Percentiles rank a stretch among this genome's conserved stretches.
Evolutionary conservation across 2,113 vertebrate species (phyloP).

Genomic region (Butorides virescens): DNA sequence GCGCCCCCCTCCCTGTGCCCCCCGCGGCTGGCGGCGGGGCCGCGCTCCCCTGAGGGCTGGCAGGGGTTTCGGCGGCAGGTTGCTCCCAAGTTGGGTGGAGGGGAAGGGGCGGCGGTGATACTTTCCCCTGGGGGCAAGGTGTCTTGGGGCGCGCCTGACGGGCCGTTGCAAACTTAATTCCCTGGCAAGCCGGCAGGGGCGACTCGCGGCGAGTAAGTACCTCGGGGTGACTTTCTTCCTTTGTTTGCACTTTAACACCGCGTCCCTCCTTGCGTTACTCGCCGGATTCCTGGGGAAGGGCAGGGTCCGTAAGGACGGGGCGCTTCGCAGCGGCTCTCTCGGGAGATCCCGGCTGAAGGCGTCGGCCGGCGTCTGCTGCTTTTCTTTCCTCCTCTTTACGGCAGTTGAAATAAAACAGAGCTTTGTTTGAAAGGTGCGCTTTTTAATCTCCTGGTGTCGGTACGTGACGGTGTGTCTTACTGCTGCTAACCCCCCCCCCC

Average conservation of each 20-base stretch:
- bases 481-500: accelerated
- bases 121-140: not conserved
- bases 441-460: not conserved
- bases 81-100: not conserved
- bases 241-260: not conserved
- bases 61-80: not conserved
- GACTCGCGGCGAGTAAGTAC: not conserved
- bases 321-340: not conserved
- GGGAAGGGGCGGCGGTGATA: not conserved
- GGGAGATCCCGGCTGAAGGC: not conserved
- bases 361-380: not conserved
- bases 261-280: not conserved
- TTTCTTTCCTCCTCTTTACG: not conserved
- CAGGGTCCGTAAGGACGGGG: not conserved
- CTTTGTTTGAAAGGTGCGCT: not conserved
- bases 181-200: not conserved
- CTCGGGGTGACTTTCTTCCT: conserved; percentile 10
- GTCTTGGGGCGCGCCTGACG: not conserved
- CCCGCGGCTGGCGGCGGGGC: not conserved
- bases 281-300: not conserved
- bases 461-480: not conserved
- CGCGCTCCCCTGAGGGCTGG: not conserved
- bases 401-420: not conserved
- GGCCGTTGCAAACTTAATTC: not conserved
- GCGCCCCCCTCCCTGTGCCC: not conserved